These are phyloP conservation scores for Cygnus olor DNA, from an alignment of 2,797 vertebrate genomes.

Conservation along the genomic window DNA sequence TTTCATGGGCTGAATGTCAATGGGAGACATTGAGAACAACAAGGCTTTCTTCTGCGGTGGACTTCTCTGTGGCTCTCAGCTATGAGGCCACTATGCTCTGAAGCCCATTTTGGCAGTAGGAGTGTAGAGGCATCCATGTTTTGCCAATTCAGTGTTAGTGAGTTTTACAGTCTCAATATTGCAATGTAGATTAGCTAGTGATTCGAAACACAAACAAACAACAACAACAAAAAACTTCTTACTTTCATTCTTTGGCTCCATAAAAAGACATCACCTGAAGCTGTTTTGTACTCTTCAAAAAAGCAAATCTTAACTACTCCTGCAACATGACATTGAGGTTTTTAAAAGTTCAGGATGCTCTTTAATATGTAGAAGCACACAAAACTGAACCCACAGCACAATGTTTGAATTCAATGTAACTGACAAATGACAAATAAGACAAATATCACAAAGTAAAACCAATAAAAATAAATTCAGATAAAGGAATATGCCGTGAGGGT, in stretches of 20 bases:
- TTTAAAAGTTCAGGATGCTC: not conserved
- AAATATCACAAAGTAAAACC: not conserved
- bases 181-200: accelerated
- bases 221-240: not conserved
- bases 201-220: not conserved
- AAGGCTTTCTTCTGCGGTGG: not conserved
- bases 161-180: not conserved
- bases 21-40: not conserved
- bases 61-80: accelerated
- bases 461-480: not conserved
- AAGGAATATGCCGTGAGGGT: not conserved
- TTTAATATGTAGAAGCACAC: not conserved
- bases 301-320: not conserved
- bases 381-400: not conserved
- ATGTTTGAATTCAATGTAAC: not conserved
- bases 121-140: not conserved
- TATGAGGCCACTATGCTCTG: not conserved
- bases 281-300: not conserved
- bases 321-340: accelerated
- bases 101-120: not conserved
- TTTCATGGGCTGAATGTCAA: not conserved
- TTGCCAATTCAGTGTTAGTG: not conserved
- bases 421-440: not conserved
- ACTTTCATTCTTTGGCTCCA: not conserved
- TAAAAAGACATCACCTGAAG: not conserved